Evolutionary conservation across 2,797 vertebrate genomes (phyloP), one percentile per base, ranked within the genome.

Genomic region (Mus caroli): DNA sequence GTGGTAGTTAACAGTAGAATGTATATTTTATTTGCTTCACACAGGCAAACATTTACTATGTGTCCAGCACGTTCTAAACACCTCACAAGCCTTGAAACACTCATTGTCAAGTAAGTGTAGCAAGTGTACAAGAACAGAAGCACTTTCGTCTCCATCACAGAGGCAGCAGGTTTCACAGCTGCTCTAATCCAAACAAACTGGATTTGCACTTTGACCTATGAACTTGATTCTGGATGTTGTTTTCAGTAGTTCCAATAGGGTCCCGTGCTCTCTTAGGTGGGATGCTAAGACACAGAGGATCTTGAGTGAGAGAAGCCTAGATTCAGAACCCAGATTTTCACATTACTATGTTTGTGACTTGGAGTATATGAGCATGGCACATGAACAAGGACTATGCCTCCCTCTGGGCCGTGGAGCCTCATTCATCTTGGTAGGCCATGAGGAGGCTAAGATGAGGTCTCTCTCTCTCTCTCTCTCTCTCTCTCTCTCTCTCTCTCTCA

Each of bases 1-100:
- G 19, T 6, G n/a, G 17, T 14, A 76, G 37, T 58, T 52, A 56
- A 90, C 43, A 90, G 52, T 69, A 26, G 80, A n/a, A 31, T 64
- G 56, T 90, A 1, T n/a, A 15, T 88, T 85, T 78, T 94, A 22
- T 79, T 93, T 80, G 64, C 91, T 88, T 88, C 73, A 46, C 43
- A 88, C 50, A 67, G n/a, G 31, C 34, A 60, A 94, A 67, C 58
- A 54, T 84, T 92, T 64, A 82, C 58, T n/a, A 17, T 69, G 52
- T 69, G 46, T 46, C 64, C 60, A 54, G 56, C 67, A 83, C 37
- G 15, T 73, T 86, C 86, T 28, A 54, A 91, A 88, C 76, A 34
- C 34, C 50, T 43, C 22, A 73, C 43, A 92, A 64, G 75, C 58
- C 64, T 37, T 37, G 60, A 88, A 69, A 67, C 19, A 34, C 80